These are phyloP conservation scores for Lobophora halterata DNA, from an alignment of 2,888 invertebrate species.

Conservation along the genomic window DNA sequence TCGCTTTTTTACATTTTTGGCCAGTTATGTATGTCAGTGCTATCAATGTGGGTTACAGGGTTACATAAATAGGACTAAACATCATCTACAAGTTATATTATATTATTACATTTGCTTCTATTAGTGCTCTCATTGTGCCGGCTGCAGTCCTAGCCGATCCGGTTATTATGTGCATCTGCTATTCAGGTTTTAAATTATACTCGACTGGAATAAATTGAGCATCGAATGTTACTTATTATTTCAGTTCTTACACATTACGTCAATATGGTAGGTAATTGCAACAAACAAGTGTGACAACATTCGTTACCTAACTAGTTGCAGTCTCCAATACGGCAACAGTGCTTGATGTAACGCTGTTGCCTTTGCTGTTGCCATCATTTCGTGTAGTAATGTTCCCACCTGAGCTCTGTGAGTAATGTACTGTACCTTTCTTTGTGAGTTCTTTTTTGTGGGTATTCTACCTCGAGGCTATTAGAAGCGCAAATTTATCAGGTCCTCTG, in stretches of 20 bases:
- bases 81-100: too few relatives aligned
- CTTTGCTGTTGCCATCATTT: constrained; percentile 44
- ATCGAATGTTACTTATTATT: constrained; percentile 32
- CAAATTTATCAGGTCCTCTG: constrained; percentile 51
- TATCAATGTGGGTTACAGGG: constrained; percentile 35
- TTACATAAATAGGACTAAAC: too few relatives aligned
- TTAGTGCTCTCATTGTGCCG: background rate
- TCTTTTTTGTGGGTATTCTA: too few relatives aligned
- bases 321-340: constrained; percentile 49
- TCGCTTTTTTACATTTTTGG: constrained; percentile 63
- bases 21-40: constrained; percentile 54
- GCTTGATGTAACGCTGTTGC: constrained; percentile 61
- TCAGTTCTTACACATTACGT: constrained; percentile 56
- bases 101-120: too few relatives aligned
- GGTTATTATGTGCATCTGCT: constrained; percentile 28
- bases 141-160: constrained; percentile 5
- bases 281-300: constrained; percentile 71
- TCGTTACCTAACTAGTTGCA: constrained; percentile 69
- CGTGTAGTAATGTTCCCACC: too few relatives aligned
- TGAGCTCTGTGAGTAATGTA: too few relatives aligned
- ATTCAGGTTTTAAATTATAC: constrained; percentile 23
- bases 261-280: constrained; percentile 60
- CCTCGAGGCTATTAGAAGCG: constrained; percentile 43
- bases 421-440: constrained; percentile 57
- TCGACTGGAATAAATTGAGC: constrained; percentile 13